These are phyloP conservation scores for Monopterus albus DNA, from an alignment of 2,113 vertebrate genomes.

Conservation along the genomic window DNA sequence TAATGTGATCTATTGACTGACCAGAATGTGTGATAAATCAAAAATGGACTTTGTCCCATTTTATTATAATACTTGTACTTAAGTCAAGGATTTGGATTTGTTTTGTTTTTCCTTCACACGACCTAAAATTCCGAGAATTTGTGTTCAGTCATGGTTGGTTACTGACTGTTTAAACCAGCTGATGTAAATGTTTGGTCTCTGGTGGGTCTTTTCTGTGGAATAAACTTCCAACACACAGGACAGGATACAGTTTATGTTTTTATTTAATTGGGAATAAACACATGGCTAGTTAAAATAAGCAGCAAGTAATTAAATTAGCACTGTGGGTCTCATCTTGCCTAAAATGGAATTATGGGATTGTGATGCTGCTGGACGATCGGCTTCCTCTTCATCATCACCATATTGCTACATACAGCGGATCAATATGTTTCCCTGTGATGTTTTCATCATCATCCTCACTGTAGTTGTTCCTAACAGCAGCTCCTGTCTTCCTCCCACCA, in stretches of 20 bases:
- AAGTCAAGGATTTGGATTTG: background rate
- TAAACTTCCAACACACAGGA: background rate
- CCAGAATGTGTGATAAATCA: too few relatives aligned
- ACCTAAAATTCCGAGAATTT: background rate
- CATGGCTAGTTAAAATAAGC: background rate
- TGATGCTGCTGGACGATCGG: background rate
- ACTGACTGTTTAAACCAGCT: background rate
- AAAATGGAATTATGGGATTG: background rate
- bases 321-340: too few relatives aligned
- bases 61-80: background rate
- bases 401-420: too few relatives aligned
- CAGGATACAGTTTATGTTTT: background rate
- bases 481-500: background rate
- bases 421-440: too few relatives aligned
- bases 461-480: background rate
- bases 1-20: too few relatives aligned
- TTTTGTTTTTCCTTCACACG: too few relatives aligned
- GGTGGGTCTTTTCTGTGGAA: background rate
- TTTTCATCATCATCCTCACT: too few relatives aligned
- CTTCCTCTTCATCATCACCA: background rate
- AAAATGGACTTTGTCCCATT: background rate
- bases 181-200: background rate
- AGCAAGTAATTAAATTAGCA: background rate
- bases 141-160: background rate
- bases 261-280: conserved; percentile 1